Base-by-base conservation (phyloP, 92 coral and sea anemone species). In the Heliopora coerulea region DNA sequence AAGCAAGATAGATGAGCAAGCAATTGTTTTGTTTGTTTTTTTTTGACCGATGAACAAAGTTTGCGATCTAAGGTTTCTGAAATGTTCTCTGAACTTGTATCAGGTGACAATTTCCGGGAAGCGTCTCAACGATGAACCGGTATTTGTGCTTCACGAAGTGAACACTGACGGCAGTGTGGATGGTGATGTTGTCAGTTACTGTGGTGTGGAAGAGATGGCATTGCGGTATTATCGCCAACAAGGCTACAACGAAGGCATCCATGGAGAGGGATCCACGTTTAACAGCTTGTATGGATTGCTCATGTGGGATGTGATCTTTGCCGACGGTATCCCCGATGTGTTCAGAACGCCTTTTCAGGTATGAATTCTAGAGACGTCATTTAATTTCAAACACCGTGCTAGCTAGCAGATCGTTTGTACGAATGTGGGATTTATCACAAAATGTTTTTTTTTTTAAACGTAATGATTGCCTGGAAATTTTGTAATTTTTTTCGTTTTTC, bases 311-410 rank as follows among this genome's bases (percentile, higher is more conserved):
- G 78, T 90, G 33, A 78, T 95, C 13, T 95, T 95, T 49, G 28
- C 81, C 2, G 34, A 75, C 62, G 89, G 87, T 18, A 76, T 95
- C 17, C 89, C 91, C 2, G 96, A 95, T 82, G 99, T 88, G 19
- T 95, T 95, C 62, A 82, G 99, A 49, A 86, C 86, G 49, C 86
- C 93, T 17, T 95, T 84, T 72, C 99, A 95, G 91, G 96, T 89
- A 87, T 8, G 52, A n/a, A n/a, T n/a, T n/a, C n/a, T n/a, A n/a
- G n/a, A n/a, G n/a, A n/a, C n/a, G n/a, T n/a, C n/a, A n/a, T n/a
- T n/a, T 42, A 28, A 42, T 25, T 66, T 72, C 39, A 57, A 49
- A 44, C 34, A 13, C 25, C 37, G 8, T 28, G 37, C 34, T 5
- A 15, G 18, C 57, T 68, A 39, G 17, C 41, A 26, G 19, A 44